A percentile compares a stretch with the other conserved stretches of the same genome.
Evolutionary conservation across 2,888 invertebrate species (phyloP).

Genomic region (Acanthacorydalis orientalis): DNA sequence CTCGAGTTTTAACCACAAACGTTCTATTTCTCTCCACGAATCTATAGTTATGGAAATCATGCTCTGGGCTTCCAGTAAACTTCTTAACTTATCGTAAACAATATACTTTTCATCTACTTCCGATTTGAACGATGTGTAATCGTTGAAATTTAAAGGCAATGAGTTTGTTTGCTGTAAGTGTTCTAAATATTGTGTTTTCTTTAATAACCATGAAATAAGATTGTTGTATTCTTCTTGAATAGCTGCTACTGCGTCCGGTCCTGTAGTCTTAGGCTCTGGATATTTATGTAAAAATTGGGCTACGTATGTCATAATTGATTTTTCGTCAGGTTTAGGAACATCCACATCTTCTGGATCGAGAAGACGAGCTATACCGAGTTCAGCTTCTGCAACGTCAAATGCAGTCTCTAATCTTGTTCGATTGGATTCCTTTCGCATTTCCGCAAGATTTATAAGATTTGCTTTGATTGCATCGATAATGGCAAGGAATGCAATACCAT

Average conservation of each 20-base stretch:
- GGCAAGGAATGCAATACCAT: constrained; percentile 88
- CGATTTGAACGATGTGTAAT: constrained; percentile 59
- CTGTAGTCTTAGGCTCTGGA: constrained; percentile 68
- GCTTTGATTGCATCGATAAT: constrained; percentile 90
- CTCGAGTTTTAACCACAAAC: constrained; percentile 68
- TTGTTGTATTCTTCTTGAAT: constrained; percentile 68
- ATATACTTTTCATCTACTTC: constrained; percentile 59
- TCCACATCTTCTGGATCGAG: constrained; percentile 94
- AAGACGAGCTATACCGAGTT: constrained; percentile 79
- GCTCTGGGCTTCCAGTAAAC: constrained; percentile 64
- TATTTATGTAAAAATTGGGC: constrained; percentile 95
- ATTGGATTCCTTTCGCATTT: constrained; percentile 62
- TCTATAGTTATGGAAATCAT: constrained; percentile 66
- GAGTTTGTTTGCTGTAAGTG: constrained; percentile 59
- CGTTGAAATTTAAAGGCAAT: constrained; percentile 62
- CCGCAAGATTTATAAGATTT: constrained; percentile 75
- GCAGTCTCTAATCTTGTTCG: constrained; percentile 76
- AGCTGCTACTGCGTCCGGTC: constrained; percentile 55
- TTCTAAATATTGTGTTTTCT: constrained; percentile 60
- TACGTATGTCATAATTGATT: constrained; percentile 96
- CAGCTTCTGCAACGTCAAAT: constrained; percentile 80
- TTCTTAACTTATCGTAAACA: constrained; percentile 59
- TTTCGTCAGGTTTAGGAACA: constrained; percentile 89
- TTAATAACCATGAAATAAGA: constrained; percentile 65
- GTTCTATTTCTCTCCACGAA: constrained; percentile 70